A percentile compares a stretch with the other conserved stretches of the same genome.
Conservation (phyloP, 1,140 invertebrate species). For the Pseudomyrmex flavicornis region DNA sequence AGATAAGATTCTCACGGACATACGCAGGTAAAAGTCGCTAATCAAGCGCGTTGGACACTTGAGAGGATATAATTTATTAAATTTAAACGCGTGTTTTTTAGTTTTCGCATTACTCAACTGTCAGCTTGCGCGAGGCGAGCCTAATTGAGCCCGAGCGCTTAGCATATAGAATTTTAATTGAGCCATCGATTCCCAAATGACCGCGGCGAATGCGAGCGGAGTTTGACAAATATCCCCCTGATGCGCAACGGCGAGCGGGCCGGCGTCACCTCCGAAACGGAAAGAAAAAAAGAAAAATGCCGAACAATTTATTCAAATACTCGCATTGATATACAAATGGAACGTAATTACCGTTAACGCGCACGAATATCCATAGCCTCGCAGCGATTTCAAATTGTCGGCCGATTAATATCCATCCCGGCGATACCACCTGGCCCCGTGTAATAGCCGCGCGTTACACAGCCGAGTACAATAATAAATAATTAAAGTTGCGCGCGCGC, state of each 20-base stretch:
- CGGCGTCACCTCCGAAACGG: conserved; percentile 21
- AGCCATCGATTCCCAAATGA: conserved; percentile 51
- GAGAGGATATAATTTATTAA: background rate
- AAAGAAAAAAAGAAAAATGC: background rate
- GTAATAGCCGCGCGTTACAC: conserved; percentile 52
- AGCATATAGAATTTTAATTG: conserved; percentile 60
- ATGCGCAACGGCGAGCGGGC: background rate
- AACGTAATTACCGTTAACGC: conserved; percentile 60
- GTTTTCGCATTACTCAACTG: conserved; percentile 39
- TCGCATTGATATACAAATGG: conserved; percentile 56
- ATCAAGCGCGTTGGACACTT: background rate
- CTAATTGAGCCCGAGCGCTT: conserved; percentile 24
- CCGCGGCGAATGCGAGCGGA: conserved; percentile 22
- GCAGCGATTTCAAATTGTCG: conserved; percentile 56
- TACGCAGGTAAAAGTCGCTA: background rate
- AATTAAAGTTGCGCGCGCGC: conserved; percentile 71
- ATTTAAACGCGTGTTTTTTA: background rate
- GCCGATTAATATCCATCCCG: conserved; percentile 69
- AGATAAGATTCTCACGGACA: no score
- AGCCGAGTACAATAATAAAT: conserved; percentile 76
- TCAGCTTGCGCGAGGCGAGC: background rate
- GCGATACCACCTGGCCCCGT: conserved; percentile 52
- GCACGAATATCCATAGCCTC: conserved; percentile 51
- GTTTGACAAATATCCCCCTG: conserved; percentile 21
- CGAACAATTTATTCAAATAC: conserved; percentile 54